Conservation (phyloP, 2,888 invertebrate species). For the Zhuqinia jingwanae region DNA sequence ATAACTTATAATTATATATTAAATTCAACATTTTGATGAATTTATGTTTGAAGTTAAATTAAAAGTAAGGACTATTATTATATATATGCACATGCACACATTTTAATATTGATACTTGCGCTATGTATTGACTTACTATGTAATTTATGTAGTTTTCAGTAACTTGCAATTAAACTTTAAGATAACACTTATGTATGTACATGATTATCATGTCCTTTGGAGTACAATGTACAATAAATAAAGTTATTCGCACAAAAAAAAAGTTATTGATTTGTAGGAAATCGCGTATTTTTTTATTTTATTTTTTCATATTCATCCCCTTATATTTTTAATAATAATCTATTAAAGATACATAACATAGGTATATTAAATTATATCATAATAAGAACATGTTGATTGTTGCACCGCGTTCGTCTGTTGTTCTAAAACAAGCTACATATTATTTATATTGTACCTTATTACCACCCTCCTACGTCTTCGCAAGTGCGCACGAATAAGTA, state of each 20-base stretch:
- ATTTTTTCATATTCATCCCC: not conserved
- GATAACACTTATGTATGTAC: not conserved
- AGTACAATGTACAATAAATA: constrained; percentile 6
- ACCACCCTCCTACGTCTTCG: too few species aligned
- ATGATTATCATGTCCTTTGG: not conserved
- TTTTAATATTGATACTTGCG: not conserved
- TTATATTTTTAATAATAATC: not conserved
- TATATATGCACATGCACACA: constrained; percentile 1
- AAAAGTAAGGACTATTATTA: not conserved
- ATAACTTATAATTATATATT: not conserved
- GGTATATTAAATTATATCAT: not conserved
- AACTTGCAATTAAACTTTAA: not conserved
- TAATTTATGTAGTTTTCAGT: not conserved
- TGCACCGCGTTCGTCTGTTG: constrained; percentile 1
- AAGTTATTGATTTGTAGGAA: constrained; percentile 12
- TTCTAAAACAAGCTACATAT: not conserved
- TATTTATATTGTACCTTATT: not conserved
- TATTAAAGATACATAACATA: too few species aligned
- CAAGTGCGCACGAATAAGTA: too few species aligned
- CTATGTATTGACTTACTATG: not conserved
- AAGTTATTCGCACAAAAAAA: not conserved
- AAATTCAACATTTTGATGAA: too few species aligned
- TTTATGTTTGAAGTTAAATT: not conserved
- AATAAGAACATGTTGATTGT: constrained; percentile 25
- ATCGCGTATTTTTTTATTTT: not conserved